These are phyloP conservation scores for Tamias sibiricus DNA, from an alignment of 2,113 vertebrate genomes.

Conservation along the genomic window DNA sequence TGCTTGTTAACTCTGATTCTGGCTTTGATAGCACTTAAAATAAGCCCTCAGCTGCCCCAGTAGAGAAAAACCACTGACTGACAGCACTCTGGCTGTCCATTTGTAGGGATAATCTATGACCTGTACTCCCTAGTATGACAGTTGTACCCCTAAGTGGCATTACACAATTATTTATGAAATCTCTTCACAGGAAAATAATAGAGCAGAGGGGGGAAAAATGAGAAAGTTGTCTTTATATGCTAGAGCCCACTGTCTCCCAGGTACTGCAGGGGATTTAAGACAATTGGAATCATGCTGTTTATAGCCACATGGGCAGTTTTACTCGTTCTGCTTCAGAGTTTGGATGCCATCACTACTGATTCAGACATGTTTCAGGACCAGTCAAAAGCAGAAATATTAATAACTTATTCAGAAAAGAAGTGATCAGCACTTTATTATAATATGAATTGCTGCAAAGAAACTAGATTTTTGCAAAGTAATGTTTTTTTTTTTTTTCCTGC, in stretches of 20 bases:
- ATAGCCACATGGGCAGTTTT: neutral
- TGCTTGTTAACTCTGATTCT: conserved; percentile 7
- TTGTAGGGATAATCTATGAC: conserved; percentile 54
- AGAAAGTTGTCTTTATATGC: neutral
- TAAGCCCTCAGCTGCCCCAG: neutral
- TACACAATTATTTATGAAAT: conserved; percentile 56
- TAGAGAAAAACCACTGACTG: neutral
- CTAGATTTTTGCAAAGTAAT: conserved; percentile 28
- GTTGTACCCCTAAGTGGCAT: conserved; percentile 33
- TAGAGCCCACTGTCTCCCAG: neutral
- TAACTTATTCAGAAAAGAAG: conserved; percentile 52
- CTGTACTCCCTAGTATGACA: neutral
- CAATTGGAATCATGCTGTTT: neutral
- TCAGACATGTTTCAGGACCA: neutral
- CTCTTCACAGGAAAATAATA: conserved; percentile 40
- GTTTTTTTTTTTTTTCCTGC: conserved; percentile 6
- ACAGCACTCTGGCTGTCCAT: neutral
- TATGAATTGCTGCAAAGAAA: conserved; percentile 28
- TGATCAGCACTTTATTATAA: conserved; percentile 31
- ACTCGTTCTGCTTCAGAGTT: neutral
- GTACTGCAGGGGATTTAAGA: neutral
- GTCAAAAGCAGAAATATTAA: conserved; percentile 44
- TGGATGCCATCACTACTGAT: neutral
- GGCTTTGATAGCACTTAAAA: neutral
- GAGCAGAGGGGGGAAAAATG: neutral